Evolutionary conservation across 2,113 vertebrate species (phyloP), one percentile per base, ranked within the genome.

Genomic region (Corynorhinus townsendii): DNA sequence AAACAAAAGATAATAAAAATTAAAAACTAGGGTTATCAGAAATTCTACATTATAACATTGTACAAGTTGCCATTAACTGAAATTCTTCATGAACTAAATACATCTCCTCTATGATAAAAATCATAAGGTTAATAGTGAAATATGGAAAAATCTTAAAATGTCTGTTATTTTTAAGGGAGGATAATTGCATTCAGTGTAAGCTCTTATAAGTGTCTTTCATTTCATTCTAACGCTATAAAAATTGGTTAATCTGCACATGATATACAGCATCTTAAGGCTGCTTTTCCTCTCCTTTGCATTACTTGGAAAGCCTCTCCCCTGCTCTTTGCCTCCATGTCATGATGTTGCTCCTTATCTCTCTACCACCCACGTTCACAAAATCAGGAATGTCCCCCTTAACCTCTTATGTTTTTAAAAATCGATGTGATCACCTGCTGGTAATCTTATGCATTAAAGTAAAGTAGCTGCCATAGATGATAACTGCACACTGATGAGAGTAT

Each of bases 1-100:
- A 95, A 97, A 92, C 8, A 56, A 92, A 79, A 15, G 20, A 43
- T 52, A 95, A 82, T 64, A 90, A 87, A 72, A 73, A 81, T 80
- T 84, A 82, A 79, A 89, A 75, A 88, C 17, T 8, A 93, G 35
- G 76, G 14, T 71, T 19, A 49, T 45, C 22, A 75, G 28, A 86
- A 96, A 26, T 85, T 72, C 26, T 49, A 5, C 49, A 35, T 35
- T 33, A 0, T 16, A 95, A 12, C 33, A 81, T 11, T 92, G 1
- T 38, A 79, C 86, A 68, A 89, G 43, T 24, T 93, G 43, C 22
- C 33, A 26, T 86, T 85, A 93, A 79, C 14, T 40, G 26, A 26
- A 96, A 86, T 71, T 93, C 68, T 86, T 69, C 91, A 62, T 28
- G 15, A 88, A 77, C 33, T 14, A 72, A 91, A 95, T n/a, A 83